Conservation (phyloP, 2,113 vertebrate species). For the Raja brachyura region DNA sequence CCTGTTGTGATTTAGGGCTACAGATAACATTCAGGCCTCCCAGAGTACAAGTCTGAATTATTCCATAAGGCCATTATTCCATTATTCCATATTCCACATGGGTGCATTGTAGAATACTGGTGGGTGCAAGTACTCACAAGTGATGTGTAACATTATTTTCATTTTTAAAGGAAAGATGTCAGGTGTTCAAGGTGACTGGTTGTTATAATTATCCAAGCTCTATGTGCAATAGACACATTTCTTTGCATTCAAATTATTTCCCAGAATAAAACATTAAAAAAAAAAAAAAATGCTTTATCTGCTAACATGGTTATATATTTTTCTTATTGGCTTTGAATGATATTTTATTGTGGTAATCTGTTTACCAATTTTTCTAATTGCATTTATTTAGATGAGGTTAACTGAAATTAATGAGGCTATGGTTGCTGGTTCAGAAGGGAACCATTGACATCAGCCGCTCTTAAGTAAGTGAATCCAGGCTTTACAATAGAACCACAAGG, state of each 20-base stretch:
- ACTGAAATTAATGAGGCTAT: not conserved
- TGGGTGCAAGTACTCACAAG: constrained; percentile 14
- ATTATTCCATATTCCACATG: too few species aligned
- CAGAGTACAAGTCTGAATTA: constrained; percentile 31
- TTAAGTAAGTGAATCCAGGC: too few species aligned
- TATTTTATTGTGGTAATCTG: not conserved
- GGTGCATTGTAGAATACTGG: constrained; percentile 6
- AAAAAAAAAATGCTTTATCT: not conserved
- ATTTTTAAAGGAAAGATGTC: not conserved
- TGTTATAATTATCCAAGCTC: not conserved
- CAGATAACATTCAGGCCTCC: constrained; percentile 25
- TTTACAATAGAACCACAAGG: too few species aligned
- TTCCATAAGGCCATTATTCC: too few species aligned
- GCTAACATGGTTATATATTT: not conserved
- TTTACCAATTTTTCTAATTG: not conserved
- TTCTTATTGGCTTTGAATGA: not conserved
- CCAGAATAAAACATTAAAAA: not conserved
- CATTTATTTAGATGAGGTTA: too few species aligned
- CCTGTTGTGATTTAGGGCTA: constrained; percentile 2
- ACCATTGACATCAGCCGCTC: too few species aligned
- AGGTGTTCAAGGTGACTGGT: not conserved
- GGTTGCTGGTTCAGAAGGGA: too few species aligned
- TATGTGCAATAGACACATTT: not conserved
- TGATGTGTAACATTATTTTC: not conserved
- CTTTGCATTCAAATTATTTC: not conserved